Conservation (phyloP, 2,888 invertebrate species). For the Aproaerema taeniolella region DNA sequence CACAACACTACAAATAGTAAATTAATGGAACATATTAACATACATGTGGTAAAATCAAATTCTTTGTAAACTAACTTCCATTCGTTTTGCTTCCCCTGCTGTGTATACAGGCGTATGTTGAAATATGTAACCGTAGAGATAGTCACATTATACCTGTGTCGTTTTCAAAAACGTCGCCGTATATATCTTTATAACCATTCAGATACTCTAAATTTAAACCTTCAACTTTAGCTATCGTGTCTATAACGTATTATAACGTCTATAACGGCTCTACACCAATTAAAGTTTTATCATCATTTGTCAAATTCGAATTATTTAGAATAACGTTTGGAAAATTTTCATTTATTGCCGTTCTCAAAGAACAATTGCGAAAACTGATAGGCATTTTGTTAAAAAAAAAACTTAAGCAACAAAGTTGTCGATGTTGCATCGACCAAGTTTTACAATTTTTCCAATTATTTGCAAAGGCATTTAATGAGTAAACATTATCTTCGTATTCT, state of each 20-base stretch:
- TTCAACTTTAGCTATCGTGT: not conserved
- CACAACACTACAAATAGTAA: no score
- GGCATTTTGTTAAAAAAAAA: conserved; percentile 7
- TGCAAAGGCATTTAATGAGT: no score
- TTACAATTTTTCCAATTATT: no score
- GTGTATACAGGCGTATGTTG: no score
- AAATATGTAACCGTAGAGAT: no score
- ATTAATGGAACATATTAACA: no score
- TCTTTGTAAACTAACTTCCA: conserved; percentile 14
- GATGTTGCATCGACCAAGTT: no score
- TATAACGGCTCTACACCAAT: conserved; percentile 2
- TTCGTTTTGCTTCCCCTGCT: conserved; percentile 4
- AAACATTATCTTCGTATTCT: no score
- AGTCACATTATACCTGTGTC: conserved; percentile 7
- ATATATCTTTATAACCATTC: not conserved
- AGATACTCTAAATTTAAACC: no score
- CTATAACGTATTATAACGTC: not conserved
- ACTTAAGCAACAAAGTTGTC: no score
- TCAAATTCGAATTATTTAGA: no score
- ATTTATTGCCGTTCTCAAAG: conserved; percentile 7
- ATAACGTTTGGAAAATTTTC: conserved; percentile 15
- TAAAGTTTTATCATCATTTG: not conserved
- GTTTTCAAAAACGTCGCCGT: conserved; percentile 5
- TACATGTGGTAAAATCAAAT: conserved; percentile 5
- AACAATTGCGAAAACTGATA: conserved; percentile 10